Percentiles rank a stretch among this genome's conserved stretches.
phyloP scores from a whole-genome alignment of 2,113 vertebrate species.

The Lipophrys pholis region DNA sequence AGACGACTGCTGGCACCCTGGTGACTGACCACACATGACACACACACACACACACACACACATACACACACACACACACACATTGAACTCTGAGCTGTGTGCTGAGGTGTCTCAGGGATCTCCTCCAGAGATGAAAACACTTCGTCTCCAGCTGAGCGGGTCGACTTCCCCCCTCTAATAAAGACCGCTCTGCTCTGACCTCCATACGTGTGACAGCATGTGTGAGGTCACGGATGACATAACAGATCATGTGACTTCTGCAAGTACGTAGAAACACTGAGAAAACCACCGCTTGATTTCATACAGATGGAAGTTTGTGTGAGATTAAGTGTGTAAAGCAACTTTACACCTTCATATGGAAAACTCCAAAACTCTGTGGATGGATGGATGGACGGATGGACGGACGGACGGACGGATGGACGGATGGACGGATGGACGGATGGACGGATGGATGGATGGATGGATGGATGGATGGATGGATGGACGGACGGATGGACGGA shows the following conservation, averaged over 20 bases:
- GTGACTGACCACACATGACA: slow-evolving; percentile 53
- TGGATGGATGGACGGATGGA: no score
- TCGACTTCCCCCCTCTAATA: neutral
- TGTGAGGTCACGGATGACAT: neutral
- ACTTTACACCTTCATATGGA: no score
- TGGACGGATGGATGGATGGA: no score
- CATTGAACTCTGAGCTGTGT: slow-evolving; percentile 37
- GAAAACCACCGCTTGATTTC: neutral
- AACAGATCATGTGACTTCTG: neutral
- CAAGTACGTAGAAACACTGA: neutral
- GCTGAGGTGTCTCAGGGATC: slow-evolving; percentile 12
- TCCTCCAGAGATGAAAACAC: slow-evolving; percentile 24
- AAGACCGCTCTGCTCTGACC: neutral
- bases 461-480: no score
- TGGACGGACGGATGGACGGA: no score
- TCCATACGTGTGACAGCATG: neutral
- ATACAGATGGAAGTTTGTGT: no score
- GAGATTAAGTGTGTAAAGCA: no score
- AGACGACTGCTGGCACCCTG: slow-evolving; percentile 54
- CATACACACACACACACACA: slow-evolving; percentile 24
- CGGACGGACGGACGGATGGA: no score
- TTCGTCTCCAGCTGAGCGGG: slow-evolving; percentile 13
- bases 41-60: slow-evolving; percentile 32
- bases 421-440: no score
- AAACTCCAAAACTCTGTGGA: no score